A percentile compares a stretch with the other conserved stretches of the same genome.
Evolutionary conservation across 2,888 invertebrate genomes (phyloP).

Genomic region (Hydriomena furcata): DNA sequence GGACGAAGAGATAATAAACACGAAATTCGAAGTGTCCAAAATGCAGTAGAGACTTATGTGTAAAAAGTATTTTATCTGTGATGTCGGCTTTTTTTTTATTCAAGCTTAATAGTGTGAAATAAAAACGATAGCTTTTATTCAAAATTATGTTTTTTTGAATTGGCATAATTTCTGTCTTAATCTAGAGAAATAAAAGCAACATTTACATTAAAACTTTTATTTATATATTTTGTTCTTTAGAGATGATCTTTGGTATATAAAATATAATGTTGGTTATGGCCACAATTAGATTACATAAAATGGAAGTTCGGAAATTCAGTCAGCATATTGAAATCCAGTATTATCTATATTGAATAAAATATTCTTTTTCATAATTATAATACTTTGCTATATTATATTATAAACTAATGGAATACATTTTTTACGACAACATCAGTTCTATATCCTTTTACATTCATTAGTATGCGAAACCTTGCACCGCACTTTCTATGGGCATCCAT

Average conservation of each 20-base stretch:
- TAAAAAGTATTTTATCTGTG: slow-evolving; percentile 45
- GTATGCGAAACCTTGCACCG: slow-evolving; percentile 25
- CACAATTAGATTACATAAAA: slow-evolving; percentile 56
- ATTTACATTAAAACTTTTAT: slow-evolving; percentile 53
- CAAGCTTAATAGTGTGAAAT: slow-evolving; percentile 35
- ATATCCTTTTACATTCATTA: slow-evolving; percentile 24
- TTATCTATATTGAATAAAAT: slow-evolving; percentile 39
- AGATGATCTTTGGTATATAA: slow-evolving; percentile 76
- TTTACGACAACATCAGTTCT: slow-evolving; percentile 25
- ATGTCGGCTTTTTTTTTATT: slow-evolving; percentile 45
- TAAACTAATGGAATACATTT: slow-evolving; percentile 33
- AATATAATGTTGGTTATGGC: slow-evolving; percentile 75
- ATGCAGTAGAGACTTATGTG: slow-evolving; percentile 86
- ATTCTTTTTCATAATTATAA: slow-evolving; percentile 40
- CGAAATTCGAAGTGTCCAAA: slow-evolving; percentile 94
- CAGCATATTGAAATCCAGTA: slow-evolving; percentile 51
- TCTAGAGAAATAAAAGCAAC: slow-evolving; percentile 1
- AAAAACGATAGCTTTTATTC: slow-evolving; percentile 19
- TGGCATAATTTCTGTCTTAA: neutral
- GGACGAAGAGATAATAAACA: slow-evolving; percentile 92
- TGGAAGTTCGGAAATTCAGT: slow-evolving; percentile 64
- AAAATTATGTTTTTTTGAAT: neutral
- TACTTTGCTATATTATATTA: slow-evolving; percentile 36
- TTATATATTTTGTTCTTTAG: slow-evolving; percentile 70
- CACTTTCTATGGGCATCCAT: slow-evolving; percentile 1